Evolutionary conservation across 2,888 invertebrate species (phyloP), one percentile per base, ranked within the genome.

Genomic region (Cosmia pyralina): DNA sequence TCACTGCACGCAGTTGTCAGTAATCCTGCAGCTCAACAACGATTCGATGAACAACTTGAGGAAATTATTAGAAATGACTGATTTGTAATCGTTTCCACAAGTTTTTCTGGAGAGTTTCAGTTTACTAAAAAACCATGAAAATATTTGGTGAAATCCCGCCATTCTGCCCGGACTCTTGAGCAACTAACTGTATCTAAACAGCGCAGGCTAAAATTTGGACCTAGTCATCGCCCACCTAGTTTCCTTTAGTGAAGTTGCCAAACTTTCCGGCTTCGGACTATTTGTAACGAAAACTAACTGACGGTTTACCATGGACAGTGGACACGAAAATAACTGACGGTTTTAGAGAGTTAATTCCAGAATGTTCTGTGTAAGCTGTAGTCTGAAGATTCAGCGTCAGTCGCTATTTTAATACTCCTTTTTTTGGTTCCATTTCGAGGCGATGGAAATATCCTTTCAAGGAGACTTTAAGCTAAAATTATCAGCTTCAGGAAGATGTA

Each of bases 371-470:
- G 13, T 13, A 59, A 68, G 13, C 6, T 22, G 3, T 41, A 10
- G 60, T 41, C 22, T 17, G n/a, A 38, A 22, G 5, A 15, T 17
- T n/a, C 17, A 38, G 13, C 65, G 22, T 38, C 38, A 2, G 17
- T 44, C 15, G 17, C 11, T 4, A 38, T 38, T 38, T 41, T 38
- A 34, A 44, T 10, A 38, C 34, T 38, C 17, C n/a, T n/a, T 0
- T 46, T 28, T 55, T 58, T 5, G 34, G 19, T 13, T 38, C 55
- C 22, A 73, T 67, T 64, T 50, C 34, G 52, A 70, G 64, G 65
- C 69, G 74, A 44, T 77, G 41, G 15, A 78, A 74, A 66, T 69
- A 68, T 53, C 74, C 83, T 74, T 78, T 52, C 79, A 81, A 74
- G 70, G 83, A 70, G 67, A 46, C 11, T 7, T 15, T 0, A 0